These are phyloP conservation scores for Paramuricea clavata DNA, from an alignment of 92 coral and sea anemone species.

Conservation along the genomic window DNA sequence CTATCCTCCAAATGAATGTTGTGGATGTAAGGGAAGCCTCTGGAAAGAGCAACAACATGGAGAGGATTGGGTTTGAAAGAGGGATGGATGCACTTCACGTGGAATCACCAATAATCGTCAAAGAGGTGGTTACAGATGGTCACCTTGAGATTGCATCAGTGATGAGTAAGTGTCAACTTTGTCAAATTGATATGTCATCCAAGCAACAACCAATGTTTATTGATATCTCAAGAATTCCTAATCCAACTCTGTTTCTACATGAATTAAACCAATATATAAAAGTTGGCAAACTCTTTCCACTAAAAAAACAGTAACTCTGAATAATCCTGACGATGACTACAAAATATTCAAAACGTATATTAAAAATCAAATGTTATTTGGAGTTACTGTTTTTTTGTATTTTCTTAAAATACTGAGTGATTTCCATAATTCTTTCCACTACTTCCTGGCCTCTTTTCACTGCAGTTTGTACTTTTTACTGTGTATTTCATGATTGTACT, in stretches of 20 bases:
- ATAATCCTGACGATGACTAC: no score
- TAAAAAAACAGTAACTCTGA: no score
- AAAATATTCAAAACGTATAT: no score
- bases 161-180: slow-evolving; percentile 39
- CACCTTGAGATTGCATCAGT: slow-evolving; percentile 57
- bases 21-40: slow-evolving; percentile 46
- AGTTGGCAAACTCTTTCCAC: no score
- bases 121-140: slow-evolving; percentile 63
- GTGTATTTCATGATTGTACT: background rate
- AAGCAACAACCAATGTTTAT: background rate
- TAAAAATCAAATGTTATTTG: no score
- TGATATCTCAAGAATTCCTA: background rate
- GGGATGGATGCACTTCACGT: slow-evolving; percentile 37
- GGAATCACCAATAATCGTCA: slow-evolving; percentile 40
- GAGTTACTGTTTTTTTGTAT: no score
- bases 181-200: background rate
- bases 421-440: no score
- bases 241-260: background rate
- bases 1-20: slow-evolving; percentile 38
- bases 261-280: no score
- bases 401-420: no score
- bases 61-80: slow-evolving; percentile 56
- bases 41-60: slow-evolving; percentile 57
- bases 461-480: no score
- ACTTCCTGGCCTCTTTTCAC: no score